Base-by-base conservation (phyloP, 2,888 invertebrate genomes). In the Candidula unifasciata region DNA sequence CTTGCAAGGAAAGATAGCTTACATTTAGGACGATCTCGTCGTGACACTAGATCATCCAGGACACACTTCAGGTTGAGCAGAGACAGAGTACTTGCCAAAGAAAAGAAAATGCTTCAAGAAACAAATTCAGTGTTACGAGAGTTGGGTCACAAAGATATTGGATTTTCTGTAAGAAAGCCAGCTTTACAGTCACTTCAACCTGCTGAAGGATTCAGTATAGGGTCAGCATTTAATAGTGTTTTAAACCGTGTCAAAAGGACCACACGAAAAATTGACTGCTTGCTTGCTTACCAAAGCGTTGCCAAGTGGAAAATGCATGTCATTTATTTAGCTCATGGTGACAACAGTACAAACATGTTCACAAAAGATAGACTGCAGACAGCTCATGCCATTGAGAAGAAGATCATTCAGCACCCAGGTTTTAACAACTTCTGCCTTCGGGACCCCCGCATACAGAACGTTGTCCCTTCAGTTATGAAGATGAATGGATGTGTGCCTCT, bases 341-440 rank as follows among this genome's bases (percentile, higher is more conserved):
- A 89, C 66, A 89, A 88, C 21, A 69, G 86, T 33, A 80, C 87
- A 27, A 93, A 93, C 82, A 91, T 93, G 57, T 92, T 93, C 84
- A 92, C 92, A 8, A 88, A 86, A 80, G 91, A 92, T 66, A 83
- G 90, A 57, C 86, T 93, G 8, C 86, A 90, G 57, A 86, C 87
- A 37, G 89, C 91, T 18, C 92, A 92, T 87, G 85, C 89, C n/a
- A 87, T 92, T 30, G 93, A 93, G 86, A 86, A 87, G 57, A 83
- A 83, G 54, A 91, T 93, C 21, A 88, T 91, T 30, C 83, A 86
- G 16, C 90, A 91, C 78, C 87, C 89, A 44, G 81, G 89, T 35
- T 93, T 89, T 86, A 66, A 85, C n/a, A 87, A 92, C 27, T 92
- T 91, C 80, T 93, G 93, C 86, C 89, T 88, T 37, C 90, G 90